A percentile compares a stretch with the other conserved stretches of the same genome.
Conservation (phyloP, 1,140 invertebrate genomes). For the Charaxes varanes region DNA sequence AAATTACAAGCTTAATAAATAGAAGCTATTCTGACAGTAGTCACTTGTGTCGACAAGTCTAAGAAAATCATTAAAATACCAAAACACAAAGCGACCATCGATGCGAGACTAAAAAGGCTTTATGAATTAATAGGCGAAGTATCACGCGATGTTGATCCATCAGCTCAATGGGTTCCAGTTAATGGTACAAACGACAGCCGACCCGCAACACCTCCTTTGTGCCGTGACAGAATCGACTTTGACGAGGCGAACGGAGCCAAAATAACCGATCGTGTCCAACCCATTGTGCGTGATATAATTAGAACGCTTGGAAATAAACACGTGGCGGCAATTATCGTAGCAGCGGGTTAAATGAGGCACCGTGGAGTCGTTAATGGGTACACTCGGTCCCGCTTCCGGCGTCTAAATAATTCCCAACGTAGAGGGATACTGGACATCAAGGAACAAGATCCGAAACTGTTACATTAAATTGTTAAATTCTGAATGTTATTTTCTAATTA, state of each 20-base stretch:
- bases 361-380: constrained; percentile 65
- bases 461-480: too few species aligned
- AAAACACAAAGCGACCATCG: constrained; percentile 23
- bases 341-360: constrained; percentile 70
- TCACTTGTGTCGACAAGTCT: constrained; percentile 14
- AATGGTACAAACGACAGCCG: constrained; percentile 65
- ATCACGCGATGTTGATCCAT: constrained; percentile 48
- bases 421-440: constrained; percentile 12
- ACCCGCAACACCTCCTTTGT: constrained; percentile 67
- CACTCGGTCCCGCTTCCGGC: constrained; percentile 53
- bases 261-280: constrained; percentile 71
- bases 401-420: constrained; percentile 20
- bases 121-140: constrained; percentile 45
- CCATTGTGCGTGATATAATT: constrained; percentile 71
- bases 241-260: constrained; percentile 60
- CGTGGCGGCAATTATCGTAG: constrained; percentile 72
- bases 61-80: constrained; percentile 19
- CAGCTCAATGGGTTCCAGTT: constrained; percentile 59
- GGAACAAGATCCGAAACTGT: constrained; percentile 5
- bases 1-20: too few species aligned
- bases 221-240: constrained; percentile 64
- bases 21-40: too few species aligned
- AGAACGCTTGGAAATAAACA: constrained; percentile 69
- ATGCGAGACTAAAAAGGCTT: constrained; percentile 35
- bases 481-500: too few species aligned